phyloP scores from a whole-genome alignment of 2,888 invertebrate genomes.

The Ichneumoninae sp. region DNA sequence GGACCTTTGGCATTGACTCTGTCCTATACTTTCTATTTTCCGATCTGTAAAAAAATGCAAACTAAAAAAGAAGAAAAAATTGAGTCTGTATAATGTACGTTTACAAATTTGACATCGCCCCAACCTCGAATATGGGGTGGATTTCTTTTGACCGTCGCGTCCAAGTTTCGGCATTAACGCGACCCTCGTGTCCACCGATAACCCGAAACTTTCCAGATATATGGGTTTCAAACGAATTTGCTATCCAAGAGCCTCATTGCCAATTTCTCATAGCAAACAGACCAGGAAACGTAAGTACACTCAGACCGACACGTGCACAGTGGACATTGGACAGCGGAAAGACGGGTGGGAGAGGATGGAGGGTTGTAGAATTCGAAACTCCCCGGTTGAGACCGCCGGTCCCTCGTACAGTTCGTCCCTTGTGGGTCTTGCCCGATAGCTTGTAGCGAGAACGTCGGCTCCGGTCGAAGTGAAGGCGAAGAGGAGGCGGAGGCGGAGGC shows the following conservation, averaged over 20 bases:
- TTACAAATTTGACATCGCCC: too few relatives aligned
- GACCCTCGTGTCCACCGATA: not conserved
- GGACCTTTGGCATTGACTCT: too few relatives aligned
- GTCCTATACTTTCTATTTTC: too few relatives aligned
- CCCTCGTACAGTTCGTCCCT: not conserved
- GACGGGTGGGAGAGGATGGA: not conserved
- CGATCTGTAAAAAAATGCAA: too few relatives aligned
- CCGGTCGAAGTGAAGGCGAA: conserved; percentile 29
- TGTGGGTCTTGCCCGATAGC: conserved; percentile 25
- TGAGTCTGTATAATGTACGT: too few relatives aligned
- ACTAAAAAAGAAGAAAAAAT: too few relatives aligned
- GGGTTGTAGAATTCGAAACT: conserved; percentile 26
- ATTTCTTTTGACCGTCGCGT: too few relatives aligned
- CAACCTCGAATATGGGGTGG: too few relatives aligned
- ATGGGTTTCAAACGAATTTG: conserved; percentile 9
- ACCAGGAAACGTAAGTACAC: not conserved
- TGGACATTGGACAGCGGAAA: conserved; percentile 15
- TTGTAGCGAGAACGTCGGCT: conserved; percentile 36
- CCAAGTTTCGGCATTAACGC: too few relatives aligned
- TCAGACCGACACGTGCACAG: not conserved
- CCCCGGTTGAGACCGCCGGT: not conserved
- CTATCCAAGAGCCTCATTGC: conserved; percentile 19
- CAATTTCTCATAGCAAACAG: conserved; percentile 31
- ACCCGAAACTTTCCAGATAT: not conserved
- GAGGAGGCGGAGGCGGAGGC: conserved; percentile 37